These are phyloP conservation scores for Bergia puertoricense DNA, from an alignment of 92 coral and sea anemone species.

Conservation along the genomic window DNA sequence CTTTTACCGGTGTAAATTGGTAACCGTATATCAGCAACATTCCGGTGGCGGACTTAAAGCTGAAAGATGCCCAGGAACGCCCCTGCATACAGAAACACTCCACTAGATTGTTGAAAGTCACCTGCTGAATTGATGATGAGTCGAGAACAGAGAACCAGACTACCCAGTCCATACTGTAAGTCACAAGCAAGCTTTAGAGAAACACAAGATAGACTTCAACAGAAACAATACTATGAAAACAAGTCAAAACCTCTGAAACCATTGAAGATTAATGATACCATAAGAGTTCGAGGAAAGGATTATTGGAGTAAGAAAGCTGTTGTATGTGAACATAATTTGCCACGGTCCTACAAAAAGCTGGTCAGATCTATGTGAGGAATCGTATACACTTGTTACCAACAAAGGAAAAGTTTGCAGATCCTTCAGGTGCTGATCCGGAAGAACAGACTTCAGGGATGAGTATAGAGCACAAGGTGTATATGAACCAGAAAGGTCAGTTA, in stretches of 20 bases:
- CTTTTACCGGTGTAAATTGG: no score
- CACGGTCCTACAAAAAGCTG: conserved; percentile 1
- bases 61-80: no score
- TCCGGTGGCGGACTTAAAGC: no score
- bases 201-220: conserved; percentile 1
- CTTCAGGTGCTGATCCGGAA: no score
- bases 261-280: no score
- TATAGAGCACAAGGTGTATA: no score
- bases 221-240: conserved; percentile 3
- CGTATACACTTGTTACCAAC: not conserved
- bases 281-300: no score
- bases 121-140: conserved; percentile 23
- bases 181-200: not conserved
- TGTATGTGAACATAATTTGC: not conserved
- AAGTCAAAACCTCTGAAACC: not conserved
- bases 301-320: not conserved
- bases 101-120: conserved; percentile 16
- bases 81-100: not conserved
- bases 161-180: not conserved
- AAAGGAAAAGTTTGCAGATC: no score
- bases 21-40: no score
- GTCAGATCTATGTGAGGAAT: not conserved
- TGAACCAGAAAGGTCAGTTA: no score
- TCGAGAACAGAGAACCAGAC: not conserved
- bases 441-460: not conserved